phyloP scores from a whole-genome alignment of 2,888 invertebrate genomes.

The Acanthosepion lycidas region DNA sequence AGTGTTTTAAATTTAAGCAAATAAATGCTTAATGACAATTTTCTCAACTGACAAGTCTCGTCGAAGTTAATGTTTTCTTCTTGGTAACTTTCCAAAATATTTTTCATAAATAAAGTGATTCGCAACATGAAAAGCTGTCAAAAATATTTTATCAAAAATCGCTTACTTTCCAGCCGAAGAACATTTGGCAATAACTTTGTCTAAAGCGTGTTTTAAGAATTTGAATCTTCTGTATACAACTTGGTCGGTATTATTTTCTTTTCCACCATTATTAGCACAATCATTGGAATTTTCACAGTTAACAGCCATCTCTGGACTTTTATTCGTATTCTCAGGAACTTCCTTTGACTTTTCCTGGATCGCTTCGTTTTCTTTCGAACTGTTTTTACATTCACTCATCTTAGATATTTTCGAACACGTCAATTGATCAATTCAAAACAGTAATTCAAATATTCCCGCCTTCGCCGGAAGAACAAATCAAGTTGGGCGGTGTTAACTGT shows the following conservation, averaged over 20 bases:
- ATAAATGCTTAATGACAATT: too few species aligned
- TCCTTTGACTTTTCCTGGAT: background rate
- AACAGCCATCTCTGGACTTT: background rate
- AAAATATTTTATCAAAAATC: too few species aligned
- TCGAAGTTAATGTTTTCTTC: too few species aligned
- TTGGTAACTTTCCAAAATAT: too few species aligned
- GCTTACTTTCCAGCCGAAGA: background rate
- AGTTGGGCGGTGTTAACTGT: background rate
- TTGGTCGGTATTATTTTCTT: background rate
- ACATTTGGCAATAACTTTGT: background rate
- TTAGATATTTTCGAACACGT: background rate
- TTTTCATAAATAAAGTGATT: too few species aligned
- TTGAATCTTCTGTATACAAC: background rate
- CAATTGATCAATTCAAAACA: background rate
- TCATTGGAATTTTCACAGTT: background rate
- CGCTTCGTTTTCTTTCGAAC: background rate
- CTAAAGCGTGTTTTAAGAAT: background rate
- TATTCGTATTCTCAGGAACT: background rate
- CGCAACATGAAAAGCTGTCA: too few species aligned
- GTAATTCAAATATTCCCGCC: background rate
- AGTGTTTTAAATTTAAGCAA: too few species aligned
- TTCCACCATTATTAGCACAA: background rate
- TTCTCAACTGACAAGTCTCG: too few species aligned
- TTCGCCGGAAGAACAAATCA: background rate
- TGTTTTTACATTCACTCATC: background rate